Conservation (phyloP, 1,140 invertebrate species). For the Leptinotarsa undecemlineata region DNA sequence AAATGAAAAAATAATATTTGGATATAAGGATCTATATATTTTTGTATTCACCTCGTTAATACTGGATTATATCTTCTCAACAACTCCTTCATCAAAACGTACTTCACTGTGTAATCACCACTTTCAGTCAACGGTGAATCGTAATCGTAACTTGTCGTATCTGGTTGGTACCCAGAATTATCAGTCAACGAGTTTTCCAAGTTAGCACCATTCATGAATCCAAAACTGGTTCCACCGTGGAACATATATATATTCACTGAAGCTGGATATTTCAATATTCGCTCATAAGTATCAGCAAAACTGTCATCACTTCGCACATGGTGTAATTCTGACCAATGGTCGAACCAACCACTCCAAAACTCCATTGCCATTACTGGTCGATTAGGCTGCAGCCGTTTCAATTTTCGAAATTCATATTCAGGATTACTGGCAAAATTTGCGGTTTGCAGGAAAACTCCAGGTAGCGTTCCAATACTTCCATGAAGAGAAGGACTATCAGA, state of each 20-base stretch:
- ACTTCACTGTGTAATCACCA: constrained; percentile 58
- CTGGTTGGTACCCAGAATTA: constrained; percentile 52
- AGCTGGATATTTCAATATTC: constrained; percentile 52
- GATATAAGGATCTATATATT: too few species aligned
- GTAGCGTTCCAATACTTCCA: constrained; percentile 36
- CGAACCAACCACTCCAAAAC: constrained; percentile 71
- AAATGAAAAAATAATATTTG: too few species aligned
- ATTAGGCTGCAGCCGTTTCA: constrained; percentile 58
- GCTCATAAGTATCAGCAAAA: constrained; percentile 37
- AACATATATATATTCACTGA: constrained; percentile 75
- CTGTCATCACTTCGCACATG: constrained; percentile 34
- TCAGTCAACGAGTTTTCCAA: constrained; percentile 31
- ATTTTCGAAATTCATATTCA: constrained; percentile 50
- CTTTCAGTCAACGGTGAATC: constrained; percentile 60
- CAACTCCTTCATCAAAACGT: constrained; percentile 50
- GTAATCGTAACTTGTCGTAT: constrained; percentile 61
- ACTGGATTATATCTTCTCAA: constrained; percentile 28
- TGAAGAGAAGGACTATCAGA: constrained; percentile 55
- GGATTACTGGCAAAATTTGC: constrained; percentile 60
- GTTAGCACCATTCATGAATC: constrained; percentile 69
- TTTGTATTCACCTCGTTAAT: constrained; percentile 55
- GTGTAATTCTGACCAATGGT: constrained; percentile 52
- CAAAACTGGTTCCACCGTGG: constrained; percentile 72
- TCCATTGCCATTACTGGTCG: constrained; percentile 66
- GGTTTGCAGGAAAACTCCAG: constrained; percentile 53